phyloP scores from a whole-genome alignment of 2,888 invertebrate species.

The Philaethria dido region DNA sequence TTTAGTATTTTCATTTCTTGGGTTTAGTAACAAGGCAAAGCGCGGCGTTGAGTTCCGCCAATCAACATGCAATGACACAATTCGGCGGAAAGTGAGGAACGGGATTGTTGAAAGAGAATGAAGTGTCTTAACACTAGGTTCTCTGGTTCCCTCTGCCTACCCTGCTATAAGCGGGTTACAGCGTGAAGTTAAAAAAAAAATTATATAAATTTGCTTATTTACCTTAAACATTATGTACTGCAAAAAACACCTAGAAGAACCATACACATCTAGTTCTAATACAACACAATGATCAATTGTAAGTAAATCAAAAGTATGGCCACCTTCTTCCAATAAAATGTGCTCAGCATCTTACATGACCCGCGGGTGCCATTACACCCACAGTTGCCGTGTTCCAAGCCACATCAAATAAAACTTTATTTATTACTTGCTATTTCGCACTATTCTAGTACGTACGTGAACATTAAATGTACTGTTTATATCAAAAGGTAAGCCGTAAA shows the following conservation, averaged over 20 bases:
- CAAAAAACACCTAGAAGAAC: too few species aligned
- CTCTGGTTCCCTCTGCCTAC: too few species aligned
- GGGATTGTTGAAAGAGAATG: too few species aligned
- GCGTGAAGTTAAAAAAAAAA: too few species aligned
- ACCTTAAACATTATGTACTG: too few species aligned
- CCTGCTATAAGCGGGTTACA: too few species aligned
- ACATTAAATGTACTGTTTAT: constrained; percentile 39
- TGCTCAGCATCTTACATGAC: constrained; percentile 58
- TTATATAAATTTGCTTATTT: background rate
- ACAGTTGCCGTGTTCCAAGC: constrained; percentile 54
- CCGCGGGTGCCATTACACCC: constrained; percentile 62
- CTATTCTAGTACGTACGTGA: constrained; percentile 39
- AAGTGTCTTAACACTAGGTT: too few species aligned
- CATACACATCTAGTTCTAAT: background rate
- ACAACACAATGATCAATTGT: constrained; percentile 8
- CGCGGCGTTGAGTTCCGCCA: too few species aligned
- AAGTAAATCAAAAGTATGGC: constrained; percentile 29
- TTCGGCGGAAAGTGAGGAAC: too few species aligned
- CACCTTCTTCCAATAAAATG: constrained; percentile 53
- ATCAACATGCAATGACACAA: too few species aligned
- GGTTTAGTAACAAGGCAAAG: too few species aligned
- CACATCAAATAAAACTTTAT: constrained; percentile 72
- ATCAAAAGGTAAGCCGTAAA: constrained; percentile 24
- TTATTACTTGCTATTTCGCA: constrained; percentile 62
- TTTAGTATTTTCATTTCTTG: too few species aligned